Base-by-base conservation (phyloP, 2,797 vertebrate species). In the Eremophila alpestris region DNA sequence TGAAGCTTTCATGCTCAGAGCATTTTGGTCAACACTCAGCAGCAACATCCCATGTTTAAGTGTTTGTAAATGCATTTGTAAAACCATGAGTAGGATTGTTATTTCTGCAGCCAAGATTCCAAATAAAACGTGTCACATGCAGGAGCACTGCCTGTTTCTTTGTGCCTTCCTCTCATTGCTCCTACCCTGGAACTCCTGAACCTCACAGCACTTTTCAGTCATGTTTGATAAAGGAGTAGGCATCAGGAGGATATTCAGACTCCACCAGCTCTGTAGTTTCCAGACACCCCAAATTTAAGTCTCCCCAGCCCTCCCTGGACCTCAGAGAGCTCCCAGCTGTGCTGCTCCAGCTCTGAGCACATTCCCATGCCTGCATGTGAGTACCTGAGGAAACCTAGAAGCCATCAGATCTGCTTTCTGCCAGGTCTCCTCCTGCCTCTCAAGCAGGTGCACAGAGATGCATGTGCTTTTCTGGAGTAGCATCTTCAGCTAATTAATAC, bases 1-100 rank as follows among this genome's bases (percentile, higher is more conserved):
- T 91, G 92, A 91, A 45, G 64, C 87, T 84, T 97, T 94, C 80
- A 75, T 9, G 64, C 70, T 89, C 75, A 73, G 70, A 95, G 85
- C 55, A n/a, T 93, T 95, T 96, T 92, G 68, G 64, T 94, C 91
- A 95, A 83, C 87, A 84, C 85, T 94, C 84, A 49, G 55, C 63
- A 49, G 87, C n/a, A 65, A 79, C 67, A 82, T 80, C 85, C 63
- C 80, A n/a, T 63, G 51, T 73, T 90, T 55, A 79, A 95, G 83
- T 79, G 87, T 79, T 90, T 88, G 64, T 80, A 82, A 79, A 94
- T 8, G 83, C 70, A 36, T 87, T 82, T 93, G 69, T 91, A 78
- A 86, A 92, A 86, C 0, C 13, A 74, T 46, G 76, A 92, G 76
- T 32, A 65, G 69, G 62, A 9, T 26, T 86, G 73, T 69, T 93